Base-by-base conservation (phyloP, 2,797 vertebrate genomes). In the Gadopsis marmoratus region DNA sequence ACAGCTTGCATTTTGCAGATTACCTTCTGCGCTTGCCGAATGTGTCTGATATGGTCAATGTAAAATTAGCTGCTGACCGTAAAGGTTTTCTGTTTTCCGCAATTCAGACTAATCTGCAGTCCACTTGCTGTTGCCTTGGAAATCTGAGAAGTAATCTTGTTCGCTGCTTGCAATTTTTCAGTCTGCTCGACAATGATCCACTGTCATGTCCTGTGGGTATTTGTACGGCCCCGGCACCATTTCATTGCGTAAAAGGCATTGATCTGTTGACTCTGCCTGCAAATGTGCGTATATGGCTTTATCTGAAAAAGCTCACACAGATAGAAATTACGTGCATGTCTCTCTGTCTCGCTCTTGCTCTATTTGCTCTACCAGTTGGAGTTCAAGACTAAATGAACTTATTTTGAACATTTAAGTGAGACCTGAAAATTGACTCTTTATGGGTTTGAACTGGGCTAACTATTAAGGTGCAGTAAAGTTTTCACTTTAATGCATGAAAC, bases 221-320 rank as follows among this genome's bases (percentile, higher is more conserved):
- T 94, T 94, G 71, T 92, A 91, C 55, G 81, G 67, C 62, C 64
- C 19, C 23, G 3, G 68, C 66, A 19, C 2, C 51, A 13, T 43
- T 47, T 33, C n/a, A 45, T 92, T 91, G 65, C 92, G 90, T 82
- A 89, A 92, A 84, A 81, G 17, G 16, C 43, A 94, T 93, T 79
- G 93, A 94, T 90, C 92, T 92, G 87, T 92, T 94, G 88, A 93
- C 87, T 78, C 65, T 82, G 53, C 29, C 68, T 64, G 82, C 26
- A 75, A 54, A 91, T 81, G 81, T 90, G 17, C 90, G 89, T 76
- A 89, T 74, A 63, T 84, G 76, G 48, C 66, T 47, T 91, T 91
- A 92, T 90, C 89, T 86, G 65, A 53, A 63, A 54, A 76, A 70
- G 60, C 6, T 13, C 62, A 73, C 65, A 76, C 53, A 81, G 39